Base-by-base conservation (phyloP, 1,140 invertebrate species). In the Leptopilina boulardi region DNA sequence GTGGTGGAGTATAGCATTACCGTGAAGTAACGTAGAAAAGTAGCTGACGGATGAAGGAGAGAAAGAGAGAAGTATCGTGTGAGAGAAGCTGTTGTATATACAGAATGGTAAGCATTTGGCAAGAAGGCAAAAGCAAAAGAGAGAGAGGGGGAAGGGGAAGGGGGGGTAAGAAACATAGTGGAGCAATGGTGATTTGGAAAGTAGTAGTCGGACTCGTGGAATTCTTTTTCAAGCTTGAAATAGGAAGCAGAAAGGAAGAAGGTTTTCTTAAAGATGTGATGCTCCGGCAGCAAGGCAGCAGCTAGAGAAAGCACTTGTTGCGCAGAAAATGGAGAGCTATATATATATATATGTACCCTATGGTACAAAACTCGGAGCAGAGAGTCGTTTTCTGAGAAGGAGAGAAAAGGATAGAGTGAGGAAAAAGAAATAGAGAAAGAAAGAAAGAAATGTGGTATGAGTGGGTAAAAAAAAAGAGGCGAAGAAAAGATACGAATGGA, bases 261-360 rank as follows among this genome's bases (percentile, higher is more conserved):
- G 84, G 83, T 89, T 90, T 38, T 90, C 90, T 91, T 90, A 89
- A 90, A 91, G 89, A 90, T 87, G 87, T 83, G 87, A 85, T 79
- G 23, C 76, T 38, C n/a, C 34, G 34, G 13, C 51, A 70, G 73
- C 77, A 78, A 80, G 82, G 83, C 85, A 38, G 34, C 34, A 38
- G 34, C n/a, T n/a, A n/a, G 34, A 38, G 34, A 38, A 38, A 38
- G 87, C 90, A 91, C 90, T 91, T 91, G 90, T 91, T 91, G 90
- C 90, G 71, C 86, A 70, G 78, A 82, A n/a, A 83, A 84, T 83
- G 85, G 84, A 86, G 84, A 74, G 78, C 79, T 75, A 74, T 74
- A 78, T n/a, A 72, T 76, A 15, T 73, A 75, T 71, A 83, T 73
- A 66, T 82, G 47, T 51, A 51, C 47, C 26, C 59, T 66, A 30